Evolutionary conservation across 2,797 vertebrate genomes (phyloP).

Genomic region (Xiphophorus birchmanni): DNA sequence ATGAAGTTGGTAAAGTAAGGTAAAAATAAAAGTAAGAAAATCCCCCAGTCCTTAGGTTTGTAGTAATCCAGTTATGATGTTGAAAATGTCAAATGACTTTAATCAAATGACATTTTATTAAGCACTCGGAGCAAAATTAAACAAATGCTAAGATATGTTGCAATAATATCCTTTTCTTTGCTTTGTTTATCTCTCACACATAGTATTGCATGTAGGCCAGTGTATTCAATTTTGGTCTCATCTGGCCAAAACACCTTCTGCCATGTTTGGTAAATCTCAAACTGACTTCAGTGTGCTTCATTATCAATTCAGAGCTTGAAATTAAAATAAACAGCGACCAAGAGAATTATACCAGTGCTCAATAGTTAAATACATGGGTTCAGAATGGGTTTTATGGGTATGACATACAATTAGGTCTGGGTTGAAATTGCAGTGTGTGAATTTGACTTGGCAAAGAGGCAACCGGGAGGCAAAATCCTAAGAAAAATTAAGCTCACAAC

Average conservation of each 20-base stretch:
- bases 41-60: too few relatives aligned
- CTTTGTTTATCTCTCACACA: not conserved
- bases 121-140: constrained; percentile 2
- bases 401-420: not conserved
- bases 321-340: not conserved
- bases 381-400: not conserved
- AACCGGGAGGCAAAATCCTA: not conserved
- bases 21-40: too few relatives aligned
- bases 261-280: not conserved
- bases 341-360: not conserved
- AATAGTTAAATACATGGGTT: not conserved
- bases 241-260: not conserved
- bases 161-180: not conserved
- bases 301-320: not conserved
- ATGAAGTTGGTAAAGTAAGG: too few relatives aligned
- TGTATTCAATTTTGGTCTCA: not conserved
- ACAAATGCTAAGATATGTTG: constrained; percentile 1
- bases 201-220: not conserved
- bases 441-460: not conserved
- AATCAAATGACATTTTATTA: constrained; percentile 16
- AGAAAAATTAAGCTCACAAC: constrained; percentile 9
- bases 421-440: not conserved
- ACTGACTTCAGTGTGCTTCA: not conserved
- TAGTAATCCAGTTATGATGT: too few relatives aligned
- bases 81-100: too few relatives aligned